These are phyloP conservation scores for Drosophila anomelani DNA, from an alignment of 2,888 invertebrate species.

Conservation along the genomic window DNA sequence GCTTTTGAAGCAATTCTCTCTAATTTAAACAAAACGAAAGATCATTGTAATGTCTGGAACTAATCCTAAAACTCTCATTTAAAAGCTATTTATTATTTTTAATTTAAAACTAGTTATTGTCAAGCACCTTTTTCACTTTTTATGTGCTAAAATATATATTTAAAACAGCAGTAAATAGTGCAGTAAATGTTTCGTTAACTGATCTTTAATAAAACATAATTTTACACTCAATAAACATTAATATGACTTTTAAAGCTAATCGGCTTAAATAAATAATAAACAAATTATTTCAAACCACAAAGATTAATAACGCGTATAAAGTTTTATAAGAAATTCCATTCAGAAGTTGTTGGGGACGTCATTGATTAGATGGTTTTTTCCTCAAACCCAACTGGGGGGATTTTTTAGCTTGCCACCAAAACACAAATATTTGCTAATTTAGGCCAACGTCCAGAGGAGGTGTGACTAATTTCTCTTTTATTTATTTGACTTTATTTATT, in stretches of 20 bases:
- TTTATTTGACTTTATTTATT: not conserved
- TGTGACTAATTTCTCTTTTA: not conserved
- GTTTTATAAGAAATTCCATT: constrained; percentile 17
- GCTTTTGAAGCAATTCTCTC: no score
- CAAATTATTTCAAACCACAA: constrained; percentile 9
- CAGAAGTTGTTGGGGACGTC: constrained; percentile 14
- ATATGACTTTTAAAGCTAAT: not conserved
- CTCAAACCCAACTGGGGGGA: not conserved
- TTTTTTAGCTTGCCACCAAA: not conserved
- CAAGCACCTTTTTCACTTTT: not conserved
- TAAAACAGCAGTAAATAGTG: not conserved
- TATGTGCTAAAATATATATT: not conserved
- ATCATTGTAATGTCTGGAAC: not conserved
- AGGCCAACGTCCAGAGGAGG: not conserved
- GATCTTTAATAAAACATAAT: not conserved
- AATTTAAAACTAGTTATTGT: not conserved
- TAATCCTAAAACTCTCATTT: not conserved
- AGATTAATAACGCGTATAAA: constrained; percentile 1
- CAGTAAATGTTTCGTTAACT: not conserved
- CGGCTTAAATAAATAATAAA: not conserved
- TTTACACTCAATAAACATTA: constrained; percentile 2
- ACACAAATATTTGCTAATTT: constrained; percentile 30
- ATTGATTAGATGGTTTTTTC: constrained; percentile 35
- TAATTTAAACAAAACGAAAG: no score
- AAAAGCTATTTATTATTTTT: not conserved